phyloP scores from a whole-genome alignment of 2,797 vertebrate species.

The Heteromormyrus szaboi region DNA sequence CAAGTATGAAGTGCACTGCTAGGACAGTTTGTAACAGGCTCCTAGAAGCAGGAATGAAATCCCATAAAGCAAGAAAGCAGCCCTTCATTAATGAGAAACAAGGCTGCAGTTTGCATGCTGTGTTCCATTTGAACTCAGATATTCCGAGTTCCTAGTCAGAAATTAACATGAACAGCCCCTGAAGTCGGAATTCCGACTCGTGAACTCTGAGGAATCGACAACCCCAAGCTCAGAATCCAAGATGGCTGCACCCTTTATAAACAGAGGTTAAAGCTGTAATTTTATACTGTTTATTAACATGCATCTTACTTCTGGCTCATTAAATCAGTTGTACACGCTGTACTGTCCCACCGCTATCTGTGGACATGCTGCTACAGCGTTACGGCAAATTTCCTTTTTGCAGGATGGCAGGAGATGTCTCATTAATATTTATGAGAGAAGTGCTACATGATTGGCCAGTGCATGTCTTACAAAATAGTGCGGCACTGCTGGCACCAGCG shows the following conservation, averaged over 20 bases:
- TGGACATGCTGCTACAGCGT: neutral
- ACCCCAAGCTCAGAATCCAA: neutral
- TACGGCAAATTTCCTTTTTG: too few species aligned
- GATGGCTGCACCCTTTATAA: neutral
- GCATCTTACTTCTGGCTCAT: neutral
- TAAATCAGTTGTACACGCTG: neutral
- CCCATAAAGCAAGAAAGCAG: neutral
- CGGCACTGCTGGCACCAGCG: too few species aligned
- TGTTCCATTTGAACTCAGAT: neutral
- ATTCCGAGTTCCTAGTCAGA: neutral
- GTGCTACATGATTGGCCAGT: too few species aligned
- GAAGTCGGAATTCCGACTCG: neutral
- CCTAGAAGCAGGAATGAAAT: neutral
- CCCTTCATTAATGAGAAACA: neutral
- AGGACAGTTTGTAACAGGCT: neutral
- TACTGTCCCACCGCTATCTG: neutral
- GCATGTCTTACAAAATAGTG: too few species aligned
- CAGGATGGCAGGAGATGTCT: too few species aligned
- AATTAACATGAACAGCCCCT: neutral
- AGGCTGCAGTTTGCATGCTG: neutral
- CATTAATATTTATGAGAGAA: too few species aligned
- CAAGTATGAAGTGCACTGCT: neutral
- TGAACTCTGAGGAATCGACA: neutral
- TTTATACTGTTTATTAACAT: neutral
- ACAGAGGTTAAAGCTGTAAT: neutral